phyloP scores from a whole-genome alignment of 2,888 invertebrate species.

The Pyrochroa serraticornis region DNA sequence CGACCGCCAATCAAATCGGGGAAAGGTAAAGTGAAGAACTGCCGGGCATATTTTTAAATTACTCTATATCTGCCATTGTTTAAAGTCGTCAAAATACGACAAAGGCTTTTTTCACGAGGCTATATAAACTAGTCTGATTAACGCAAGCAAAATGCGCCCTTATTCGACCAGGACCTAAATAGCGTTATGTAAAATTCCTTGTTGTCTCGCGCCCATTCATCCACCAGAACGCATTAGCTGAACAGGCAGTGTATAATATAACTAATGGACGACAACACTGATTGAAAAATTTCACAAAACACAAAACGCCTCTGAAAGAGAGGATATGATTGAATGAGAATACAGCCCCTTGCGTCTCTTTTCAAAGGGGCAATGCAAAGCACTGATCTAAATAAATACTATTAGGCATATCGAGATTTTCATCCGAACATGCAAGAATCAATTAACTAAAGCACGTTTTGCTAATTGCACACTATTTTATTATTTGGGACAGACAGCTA shows the following conservation, averaged over 20 bases:
- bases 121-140: slow-evolving; percentile 58
- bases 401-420: no score
- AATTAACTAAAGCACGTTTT: no score
- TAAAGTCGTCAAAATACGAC: slow-evolving; percentile 56
- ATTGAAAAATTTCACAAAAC: slow-evolving; percentile 58
- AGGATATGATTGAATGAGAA: slow-evolving; percentile 54
- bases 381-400: no score
- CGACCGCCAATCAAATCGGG: not conserved
- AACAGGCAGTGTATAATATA: slow-evolving; percentile 56
- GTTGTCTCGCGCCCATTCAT: slow-evolving; percentile 42
- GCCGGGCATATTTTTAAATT: slow-evolving; percentile 49
- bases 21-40: not conserved
- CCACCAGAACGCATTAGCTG: slow-evolving; percentile 52
- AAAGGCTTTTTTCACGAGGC: slow-evolving; percentile 53
- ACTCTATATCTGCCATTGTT: slow-evolving; percentile 54
- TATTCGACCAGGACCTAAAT: slow-evolving; percentile 51
- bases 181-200: slow-evolving; percentile 55
- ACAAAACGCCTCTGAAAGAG: slow-evolving; percentile 52
- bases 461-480: no score
- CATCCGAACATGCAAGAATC: no score
- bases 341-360: slow-evolving; percentile 21
- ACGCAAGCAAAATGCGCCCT: slow-evolving; percentile 56
- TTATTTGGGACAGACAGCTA: no score
- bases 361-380: no score
- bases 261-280: slow-evolving; percentile 59